phyloP scores from a whole-genome alignment of 1,140 invertebrate species.

The Metaphire vulgaris region DNA sequence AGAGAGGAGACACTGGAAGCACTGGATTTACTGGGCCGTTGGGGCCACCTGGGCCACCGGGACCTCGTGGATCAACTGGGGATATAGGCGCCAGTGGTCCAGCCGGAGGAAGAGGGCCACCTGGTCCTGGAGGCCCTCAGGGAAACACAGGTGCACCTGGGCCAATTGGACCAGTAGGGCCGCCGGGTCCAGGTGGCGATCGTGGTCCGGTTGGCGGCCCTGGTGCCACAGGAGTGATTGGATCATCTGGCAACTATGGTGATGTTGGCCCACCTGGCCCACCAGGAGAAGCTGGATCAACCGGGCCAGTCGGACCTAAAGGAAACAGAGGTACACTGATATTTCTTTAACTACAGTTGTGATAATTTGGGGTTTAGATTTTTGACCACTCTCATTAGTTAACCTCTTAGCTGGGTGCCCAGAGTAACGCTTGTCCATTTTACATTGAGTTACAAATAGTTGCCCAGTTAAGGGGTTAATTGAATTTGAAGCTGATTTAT shows the following conservation, averaged over 20 bases:
- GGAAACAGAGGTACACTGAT: conserved; percentile 12
- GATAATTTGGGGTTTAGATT: no score
- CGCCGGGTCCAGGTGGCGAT: neutral
- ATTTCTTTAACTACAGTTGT: no score
- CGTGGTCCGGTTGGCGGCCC: neutral
- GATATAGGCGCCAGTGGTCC: neutral
- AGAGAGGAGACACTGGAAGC: neutral
- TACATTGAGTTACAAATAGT: no score
- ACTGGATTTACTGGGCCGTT: conserved; percentile 37
- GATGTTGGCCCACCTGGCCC: neutral
- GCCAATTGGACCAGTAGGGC: neutral
- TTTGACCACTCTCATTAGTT: no score
- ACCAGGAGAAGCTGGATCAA: conserved; percentile 5
- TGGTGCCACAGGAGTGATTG: neutral
- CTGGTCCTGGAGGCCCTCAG: neutral
- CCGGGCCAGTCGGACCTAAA: conserved; percentile 11
- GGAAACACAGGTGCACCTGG: neutral
- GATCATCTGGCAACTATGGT: conserved; percentile 1
- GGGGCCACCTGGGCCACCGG: conserved; percentile 61
- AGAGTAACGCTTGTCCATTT: no score
- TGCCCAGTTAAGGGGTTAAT: no score
- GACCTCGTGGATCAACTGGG: conserved; percentile 58
- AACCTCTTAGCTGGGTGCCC: no score
- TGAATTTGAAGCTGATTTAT: no score
- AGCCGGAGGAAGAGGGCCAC: neutral